Percentiles rank a stretch among this genome's conserved stretches.
Evolutionary conservation across 1,140 invertebrate species (phyloP).

Genomic region (Diploscapter pachys): DNA sequence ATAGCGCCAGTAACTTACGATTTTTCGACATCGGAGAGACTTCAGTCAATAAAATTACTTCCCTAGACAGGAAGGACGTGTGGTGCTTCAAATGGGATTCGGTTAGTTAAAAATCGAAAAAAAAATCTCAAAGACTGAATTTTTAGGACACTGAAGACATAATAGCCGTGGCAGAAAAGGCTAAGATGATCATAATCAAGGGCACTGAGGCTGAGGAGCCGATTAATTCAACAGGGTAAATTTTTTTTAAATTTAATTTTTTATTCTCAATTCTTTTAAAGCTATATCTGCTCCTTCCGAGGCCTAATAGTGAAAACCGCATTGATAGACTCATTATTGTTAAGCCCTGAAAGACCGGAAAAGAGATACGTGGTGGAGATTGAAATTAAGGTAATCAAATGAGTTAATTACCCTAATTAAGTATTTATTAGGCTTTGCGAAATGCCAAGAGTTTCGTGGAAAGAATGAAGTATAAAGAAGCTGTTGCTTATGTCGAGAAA

Average conservation of each 20-base stretch:
- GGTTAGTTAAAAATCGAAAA: slow-evolving; percentile 10
- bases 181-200: slow-evolving; percentile 84
- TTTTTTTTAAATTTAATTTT: neutral
- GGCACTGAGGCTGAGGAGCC: slow-evolving; percentile 79
- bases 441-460: too few relatives aligned
- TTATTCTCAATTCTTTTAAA: slow-evolving; percentile 47
- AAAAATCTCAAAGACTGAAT: slow-evolving; percentile 21
- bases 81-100: slow-evolving; percentile 18
- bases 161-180: slow-evolving; percentile 90
- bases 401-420: too few relatives aligned
- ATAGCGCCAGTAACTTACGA: slow-evolving; percentile 8
- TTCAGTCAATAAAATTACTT: slow-evolving; percentile 13
- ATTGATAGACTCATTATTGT: slow-evolving; percentile 82
- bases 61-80: slow-evolving; percentile 15
- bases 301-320: slow-evolving; percentile 88
- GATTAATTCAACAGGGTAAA: slow-evolving; percentile 43
- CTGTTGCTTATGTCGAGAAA: slow-evolving; percentile 87
- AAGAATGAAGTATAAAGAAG: slow-evolving; percentile 67
- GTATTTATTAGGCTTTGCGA: too few relatives aligned
- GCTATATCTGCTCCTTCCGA: slow-evolving; percentile 67
- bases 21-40: slow-evolving; percentile 12
- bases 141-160: slow-evolving; percentile 76
- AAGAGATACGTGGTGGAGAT: slow-evolving; percentile 74
- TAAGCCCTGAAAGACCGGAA: slow-evolving; percentile 72
- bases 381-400: slow-evolving; percentile 73